Conservation (phyloP, 2,888 invertebrate genomes). For the Ophioninae sp. region DNA sequence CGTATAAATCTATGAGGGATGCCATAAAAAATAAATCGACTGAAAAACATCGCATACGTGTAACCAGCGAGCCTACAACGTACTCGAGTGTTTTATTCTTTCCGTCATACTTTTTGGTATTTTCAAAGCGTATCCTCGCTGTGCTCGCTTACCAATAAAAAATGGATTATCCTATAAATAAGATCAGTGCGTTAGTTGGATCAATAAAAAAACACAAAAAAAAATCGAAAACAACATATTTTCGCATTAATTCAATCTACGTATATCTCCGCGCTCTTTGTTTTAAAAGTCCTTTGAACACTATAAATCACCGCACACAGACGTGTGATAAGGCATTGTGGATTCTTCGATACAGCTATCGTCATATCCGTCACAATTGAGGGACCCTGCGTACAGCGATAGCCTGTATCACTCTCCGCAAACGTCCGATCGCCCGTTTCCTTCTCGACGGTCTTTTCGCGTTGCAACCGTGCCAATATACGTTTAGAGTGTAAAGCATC, state of each 20-base stretch:
- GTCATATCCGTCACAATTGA: slow-evolving; percentile 70
- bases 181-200: slow-evolving; percentile 54
- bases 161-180: slow-evolving; percentile 44
- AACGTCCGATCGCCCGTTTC: slow-evolving; percentile 75
- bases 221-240: slow-evolving; percentile 1
- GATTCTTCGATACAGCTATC: slow-evolving; percentile 1
- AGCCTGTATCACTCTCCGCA: slow-evolving; percentile 78
- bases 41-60: background rate
- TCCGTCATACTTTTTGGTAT: slow-evolving; percentile 53
- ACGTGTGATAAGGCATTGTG: slow-evolving; percentile 31
- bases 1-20: slow-evolving; percentile 13
- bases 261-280: slow-evolving; percentile 30
- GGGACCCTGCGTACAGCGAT: slow-evolving; percentile 78
- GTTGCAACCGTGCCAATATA: slow-evolving; percentile 71
- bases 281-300: slow-evolving; percentile 6
- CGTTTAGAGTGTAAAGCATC: slow-evolving; percentile 72
- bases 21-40: slow-evolving; percentile 21
- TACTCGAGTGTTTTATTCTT: too few relatives aligned
- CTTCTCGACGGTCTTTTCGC: slow-evolving; percentile 75
- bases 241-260: slow-evolving; percentile 24
- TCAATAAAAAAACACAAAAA: slow-evolving; percentile 18
- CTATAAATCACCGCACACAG: slow-evolving; percentile 1
- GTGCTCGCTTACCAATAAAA: slow-evolving; percentile 29
- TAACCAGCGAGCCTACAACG: too few relatives aligned
- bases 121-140: slow-evolving; percentile 29